Evolutionary conservation across 2,888 invertebrate species (phyloP), one percentile per base, ranked within the genome.

Genomic region (Drosophila imparisetae): DNA sequence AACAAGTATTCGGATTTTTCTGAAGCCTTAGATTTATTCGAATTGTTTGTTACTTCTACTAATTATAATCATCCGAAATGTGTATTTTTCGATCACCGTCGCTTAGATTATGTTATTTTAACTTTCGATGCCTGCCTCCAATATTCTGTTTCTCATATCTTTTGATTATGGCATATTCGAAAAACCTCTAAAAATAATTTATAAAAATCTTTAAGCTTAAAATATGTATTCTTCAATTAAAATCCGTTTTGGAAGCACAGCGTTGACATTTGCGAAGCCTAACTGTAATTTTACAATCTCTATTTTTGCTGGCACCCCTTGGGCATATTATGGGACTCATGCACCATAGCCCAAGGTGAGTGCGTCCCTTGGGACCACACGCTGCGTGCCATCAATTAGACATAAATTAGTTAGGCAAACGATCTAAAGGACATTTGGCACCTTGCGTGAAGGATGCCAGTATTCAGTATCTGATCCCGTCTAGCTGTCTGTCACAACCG

Each of bases 371-470:
- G 10, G 7, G 76, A 76, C 83, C 89, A 71, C 89, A 68, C 70
- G 75, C 70, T 71, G 84, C 24, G 75, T 70, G 68, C 66, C 73
- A 80, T 74, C 76, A 83, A 89, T 85, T 86, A 83, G 84, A 34
- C 50, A 50, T 58, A 79, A 77, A 83, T 83, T 86, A 86, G 78
- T 67, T 79, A 74, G 77, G 30, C 67, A 66, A 71, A 55, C 58
- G 38, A 45, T 53, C 24, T 57, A 42, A 34, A 54, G 45, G 68
- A 66, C 66, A 52, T 71, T 74, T 79, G 63, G 80, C 84, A 74
- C 61, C 80, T 80, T 30, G 30, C 27, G 3, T 13, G 10, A 15
- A 32, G 27, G 40, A 27, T n/a, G 18, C 18, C 21, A 38, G 53
- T 40, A 30, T 27, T n/a, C n/a, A 15, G 13, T 34, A 24, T 18